These are phyloP conservation scores for Drosophila falleni DNA, from an alignment of 2,888 invertebrate genomes.

Conservation along the genomic window DNA sequence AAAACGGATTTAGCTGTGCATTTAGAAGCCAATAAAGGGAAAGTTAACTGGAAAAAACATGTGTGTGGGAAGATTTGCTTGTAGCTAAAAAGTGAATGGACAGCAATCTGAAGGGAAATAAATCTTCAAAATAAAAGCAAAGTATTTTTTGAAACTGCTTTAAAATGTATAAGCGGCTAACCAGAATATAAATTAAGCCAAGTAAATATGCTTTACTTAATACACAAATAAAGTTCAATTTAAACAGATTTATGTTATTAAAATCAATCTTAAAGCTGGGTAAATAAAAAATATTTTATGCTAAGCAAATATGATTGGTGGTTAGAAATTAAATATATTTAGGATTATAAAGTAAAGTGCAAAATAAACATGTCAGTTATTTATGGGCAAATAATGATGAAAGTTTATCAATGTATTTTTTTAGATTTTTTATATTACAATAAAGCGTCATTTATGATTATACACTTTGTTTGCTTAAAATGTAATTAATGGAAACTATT, in stretches of 20 bases:
- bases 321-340: not conserved
- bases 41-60: slow-evolving; percentile 49
- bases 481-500: not conserved
- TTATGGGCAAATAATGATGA: not conserved
- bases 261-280: not conserved
- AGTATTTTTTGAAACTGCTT: slow-evolving; percentile 7
- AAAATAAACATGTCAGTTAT: not conserved
- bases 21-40: slow-evolving; percentile 74
- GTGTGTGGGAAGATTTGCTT: not conserved
- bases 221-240: not conserved
- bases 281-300: not conserved
- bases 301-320: not conserved
- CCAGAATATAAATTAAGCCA: not conserved
- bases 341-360: not conserved
- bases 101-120: slow-evolving; percentile 18
- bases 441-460: not conserved
- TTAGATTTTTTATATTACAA: not conserved
- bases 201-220: slow-evolving; percentile 3
- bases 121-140: slow-evolving; percentile 8
- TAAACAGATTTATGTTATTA: slow-evolving; percentile 1
- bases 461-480: not conserved
- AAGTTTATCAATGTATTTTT: not conserved
- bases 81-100: slow-evolving; percentile 21
- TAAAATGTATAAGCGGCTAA: slow-evolving; percentile 5
- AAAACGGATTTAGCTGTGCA: slow-evolving; percentile 74